phyloP scores from a whole-genome alignment of 2,888 invertebrate species.

The Norana najaformis region DNA sequence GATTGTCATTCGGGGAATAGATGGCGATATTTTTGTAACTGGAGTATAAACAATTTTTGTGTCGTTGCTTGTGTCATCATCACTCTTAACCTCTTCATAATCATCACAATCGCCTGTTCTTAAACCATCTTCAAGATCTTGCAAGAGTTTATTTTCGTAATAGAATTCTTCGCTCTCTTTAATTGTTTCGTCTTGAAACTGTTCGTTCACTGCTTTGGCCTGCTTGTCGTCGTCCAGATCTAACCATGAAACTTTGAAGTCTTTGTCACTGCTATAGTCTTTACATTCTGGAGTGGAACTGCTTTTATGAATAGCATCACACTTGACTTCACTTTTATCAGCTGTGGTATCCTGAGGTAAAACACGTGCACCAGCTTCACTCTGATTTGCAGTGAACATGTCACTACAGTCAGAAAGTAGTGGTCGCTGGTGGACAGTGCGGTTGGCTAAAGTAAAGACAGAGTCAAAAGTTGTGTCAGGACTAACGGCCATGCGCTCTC shows the following conservation, averaged over 20 bases:
- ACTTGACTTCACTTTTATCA: background rate
- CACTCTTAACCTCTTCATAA: conserved; percentile 16
- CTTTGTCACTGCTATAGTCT: background rate
- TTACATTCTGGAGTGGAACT: background rate
- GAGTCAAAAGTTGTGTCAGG: background rate
- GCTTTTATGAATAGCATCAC: conserved; percentile 9
- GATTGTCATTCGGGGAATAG: background rate
- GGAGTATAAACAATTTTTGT: background rate
- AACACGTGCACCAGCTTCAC: background rate
- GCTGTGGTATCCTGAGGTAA: background rate
- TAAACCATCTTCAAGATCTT: conserved; percentile 21
- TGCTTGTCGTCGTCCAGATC: background rate
- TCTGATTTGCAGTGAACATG: background rate
- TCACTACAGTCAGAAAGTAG: background rate
- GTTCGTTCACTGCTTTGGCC: background rate
- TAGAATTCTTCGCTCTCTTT: background rate
- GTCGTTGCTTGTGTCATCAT: conserved; percentile 2
- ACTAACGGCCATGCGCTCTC: conserved; percentile 15
- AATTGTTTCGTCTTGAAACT: background rate
- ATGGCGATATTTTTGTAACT: background rate
- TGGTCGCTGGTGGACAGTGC: background rate
- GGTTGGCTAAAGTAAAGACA: background rate
- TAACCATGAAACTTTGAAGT: background rate
- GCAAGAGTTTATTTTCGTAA: conserved; percentile 16
- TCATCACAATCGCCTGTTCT: background rate